Percentiles rank a stretch among this genome's conserved stretches.
phyloP scores from a whole-genome alignment of 2,113 vertebrate genomes.

The Nematolebias whitei region DNA sequence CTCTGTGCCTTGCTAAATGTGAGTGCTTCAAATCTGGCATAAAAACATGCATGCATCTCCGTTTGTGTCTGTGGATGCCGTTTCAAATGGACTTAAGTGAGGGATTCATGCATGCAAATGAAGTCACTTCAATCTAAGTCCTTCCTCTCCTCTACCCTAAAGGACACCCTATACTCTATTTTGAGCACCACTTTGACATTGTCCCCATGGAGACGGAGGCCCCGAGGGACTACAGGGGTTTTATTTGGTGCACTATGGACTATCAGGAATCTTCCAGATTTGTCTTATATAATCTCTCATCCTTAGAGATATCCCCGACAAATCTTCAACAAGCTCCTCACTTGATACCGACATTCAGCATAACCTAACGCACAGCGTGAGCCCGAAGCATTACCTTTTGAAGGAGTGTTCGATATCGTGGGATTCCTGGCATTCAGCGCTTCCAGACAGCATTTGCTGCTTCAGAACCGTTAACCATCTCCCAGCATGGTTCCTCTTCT shows the following conservation, averaged over 20 bases:
- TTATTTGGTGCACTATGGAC: constrained; percentile 59
- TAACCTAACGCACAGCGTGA: constrained; percentile 58
- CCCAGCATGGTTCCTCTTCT: constrained; percentile 74
- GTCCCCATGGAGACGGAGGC: constrained; percentile 46
- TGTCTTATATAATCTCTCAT: constrained; percentile 64
- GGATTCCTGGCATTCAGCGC: constrained; percentile 68
- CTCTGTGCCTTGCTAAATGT: constrained; percentile 54
- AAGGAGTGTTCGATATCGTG: constrained; percentile 66
- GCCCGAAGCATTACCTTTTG: constrained; percentile 67
- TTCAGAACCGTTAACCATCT: constrained; percentile 72
- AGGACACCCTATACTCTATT: constrained; percentile 73
- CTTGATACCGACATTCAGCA: constrained; percentile 57
- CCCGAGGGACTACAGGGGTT: constrained; percentile 37
- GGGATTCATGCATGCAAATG: constrained; percentile 75
- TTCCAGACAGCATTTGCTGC: constrained; percentile 67
- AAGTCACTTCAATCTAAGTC: constrained; percentile 69
- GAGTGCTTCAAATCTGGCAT: constrained; percentile 25
- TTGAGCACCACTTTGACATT: constrained; percentile 70
- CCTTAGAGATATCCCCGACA: constrained; percentile 65
- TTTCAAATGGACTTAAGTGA: constrained; percentile 67
- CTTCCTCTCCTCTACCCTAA: constrained; percentile 57
- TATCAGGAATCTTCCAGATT: constrained; percentile 61
- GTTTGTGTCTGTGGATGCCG: constrained; percentile 30
- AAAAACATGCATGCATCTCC: not conserved
- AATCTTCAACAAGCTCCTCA: constrained; percentile 68